Base-by-base conservation (phyloP, 2,113 vertebrate species). In the Scomber colias region DNA sequence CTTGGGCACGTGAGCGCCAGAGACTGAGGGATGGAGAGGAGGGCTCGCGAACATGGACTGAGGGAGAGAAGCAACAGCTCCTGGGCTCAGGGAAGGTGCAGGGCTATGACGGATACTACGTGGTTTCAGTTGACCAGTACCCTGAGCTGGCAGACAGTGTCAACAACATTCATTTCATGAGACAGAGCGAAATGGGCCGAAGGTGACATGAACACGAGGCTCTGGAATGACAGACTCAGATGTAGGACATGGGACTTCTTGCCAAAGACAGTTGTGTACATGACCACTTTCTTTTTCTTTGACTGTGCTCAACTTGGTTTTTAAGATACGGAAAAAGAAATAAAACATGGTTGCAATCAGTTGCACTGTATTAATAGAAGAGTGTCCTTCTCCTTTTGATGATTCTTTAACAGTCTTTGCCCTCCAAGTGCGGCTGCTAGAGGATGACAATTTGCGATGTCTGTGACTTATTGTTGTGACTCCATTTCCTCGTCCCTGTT, bases 161-260 rank as follows among this genome's bases (percentile, higher is more conserved):
- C 83, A 97, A 96, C 96, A 99, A 99, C 91, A 95, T 99, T 94
- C 97, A 98, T 88, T 99, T 99, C 94, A 96, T 99, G 98, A 96
- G 97, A 96, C 98, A 99, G 96, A 99, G 97, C 17, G 98, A 99
- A 90, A 99, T 98, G 97, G 98, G 98, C 95, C 96, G 97, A 92
- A 99, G 98, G 98, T 99, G 98, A 99, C 98, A 98, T 96, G 92
- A 94, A 89, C 77, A 87, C 71, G 72, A 74, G 81, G 83, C 88
- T 88, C 75, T 72, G 54, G 53, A 84, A 64, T 62, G 73, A 90
- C 79, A 6, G 86, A 93, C 90, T 89, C 72, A 62, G 40, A 86
- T 71, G 66, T 81, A 74, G 95, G 88, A 94, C 89, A 49, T 67
- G 87, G 93, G 91, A 93, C 91, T 89, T 96, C 96, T 99, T 98